Percentiles rank a stretch among this genome's conserved stretches.
These are phyloP conservation scores for Antedon bifida DNA, from an alignment of 35 echinoderm and acorn worm genomes.

Conservation along the genomic window DNA sequence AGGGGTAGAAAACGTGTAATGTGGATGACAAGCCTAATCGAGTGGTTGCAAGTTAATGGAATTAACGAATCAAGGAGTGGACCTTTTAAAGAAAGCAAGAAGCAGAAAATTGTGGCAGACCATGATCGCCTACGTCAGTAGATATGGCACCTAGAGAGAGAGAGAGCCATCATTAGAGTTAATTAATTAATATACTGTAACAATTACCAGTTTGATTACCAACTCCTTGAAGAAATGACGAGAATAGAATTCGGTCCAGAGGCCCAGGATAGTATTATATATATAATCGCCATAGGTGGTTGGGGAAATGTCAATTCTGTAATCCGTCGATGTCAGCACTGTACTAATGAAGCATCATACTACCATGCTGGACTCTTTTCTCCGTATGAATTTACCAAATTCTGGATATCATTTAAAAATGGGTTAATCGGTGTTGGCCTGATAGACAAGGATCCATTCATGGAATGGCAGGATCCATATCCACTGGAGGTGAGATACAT, in stretches of 20 bases:
- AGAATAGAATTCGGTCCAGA: neutral
- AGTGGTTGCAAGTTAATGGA: no score
- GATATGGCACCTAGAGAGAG: no score
- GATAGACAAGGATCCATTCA: neutral
- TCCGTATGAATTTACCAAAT: neutral
- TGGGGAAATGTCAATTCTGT: neutral
- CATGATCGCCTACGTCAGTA: no score
- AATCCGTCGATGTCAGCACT: neutral
- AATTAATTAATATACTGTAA: no score
- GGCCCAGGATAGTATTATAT: neutral
- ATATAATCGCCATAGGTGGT: neutral
- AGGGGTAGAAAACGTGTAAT: no score
- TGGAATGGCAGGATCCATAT: neutral
- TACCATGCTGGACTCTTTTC: neutral
- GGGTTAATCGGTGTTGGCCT: neutral
- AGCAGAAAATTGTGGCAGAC: no score
- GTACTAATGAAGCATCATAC: neutral
- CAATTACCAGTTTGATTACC: neutral
- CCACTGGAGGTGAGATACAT: neutral
- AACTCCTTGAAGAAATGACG: neutral
- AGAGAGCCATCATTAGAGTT: no score
- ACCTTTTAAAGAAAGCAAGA: no score
- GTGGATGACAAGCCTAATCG: no score
- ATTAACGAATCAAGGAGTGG: no score
- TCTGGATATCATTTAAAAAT: neutral